Percentiles rank a stretch among this genome's conserved stretches.
Evolutionary conservation across 2,888 invertebrate genomes (phyloP).

Genomic region (Chrysolina oricalcia): DNA sequence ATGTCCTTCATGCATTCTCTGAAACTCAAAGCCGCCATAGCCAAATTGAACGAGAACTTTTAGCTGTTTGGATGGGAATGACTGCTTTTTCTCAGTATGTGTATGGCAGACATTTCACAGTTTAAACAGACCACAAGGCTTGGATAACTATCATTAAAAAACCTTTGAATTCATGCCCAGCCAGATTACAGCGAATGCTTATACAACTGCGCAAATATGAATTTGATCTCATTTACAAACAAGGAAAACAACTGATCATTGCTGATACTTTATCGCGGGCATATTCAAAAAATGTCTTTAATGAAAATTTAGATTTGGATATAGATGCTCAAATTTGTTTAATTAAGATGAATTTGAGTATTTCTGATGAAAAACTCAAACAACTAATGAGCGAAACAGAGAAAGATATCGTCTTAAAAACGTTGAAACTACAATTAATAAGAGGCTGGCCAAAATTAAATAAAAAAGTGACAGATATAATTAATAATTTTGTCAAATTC

Average conservation of each 20-base stretch:
- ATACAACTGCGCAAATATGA: constrained; percentile 42
- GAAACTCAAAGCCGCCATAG: constrained; percentile 36
- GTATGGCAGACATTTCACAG: constrained; percentile 49
- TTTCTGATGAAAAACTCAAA: constrained; percentile 34
- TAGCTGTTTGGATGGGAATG: constrained; percentile 56
- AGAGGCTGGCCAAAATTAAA: constrained; percentile 57
- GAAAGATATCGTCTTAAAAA: constrained; percentile 51
- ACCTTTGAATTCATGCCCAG: constrained; percentile 36
- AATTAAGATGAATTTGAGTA: constrained; percentile 33
- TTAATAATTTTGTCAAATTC: constrained; percentile 45
- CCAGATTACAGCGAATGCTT: constrained; percentile 45
- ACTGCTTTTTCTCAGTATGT: constrained; percentile 41
- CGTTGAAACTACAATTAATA: constrained; percentile 51
- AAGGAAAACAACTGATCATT: constrained; percentile 38
- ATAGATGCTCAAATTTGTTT: constrained; percentile 37
- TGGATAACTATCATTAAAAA: constrained; percentile 49
- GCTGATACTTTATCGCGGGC: constrained; percentile 47
- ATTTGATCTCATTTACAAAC: constrained; percentile 41
- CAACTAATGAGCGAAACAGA: constrained; percentile 36
- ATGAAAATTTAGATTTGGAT: constrained; percentile 40
- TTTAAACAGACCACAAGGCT: constrained; percentile 55
- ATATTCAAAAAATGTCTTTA: constrained; percentile 26
- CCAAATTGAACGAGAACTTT: constrained; percentile 47
- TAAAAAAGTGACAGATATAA: constrained; percentile 34
- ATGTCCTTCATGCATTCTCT: constrained; percentile 37